phyloP scores from a whole-genome alignment of 2,113 vertebrate genomes.

The Lepus europaeus region DNA sequence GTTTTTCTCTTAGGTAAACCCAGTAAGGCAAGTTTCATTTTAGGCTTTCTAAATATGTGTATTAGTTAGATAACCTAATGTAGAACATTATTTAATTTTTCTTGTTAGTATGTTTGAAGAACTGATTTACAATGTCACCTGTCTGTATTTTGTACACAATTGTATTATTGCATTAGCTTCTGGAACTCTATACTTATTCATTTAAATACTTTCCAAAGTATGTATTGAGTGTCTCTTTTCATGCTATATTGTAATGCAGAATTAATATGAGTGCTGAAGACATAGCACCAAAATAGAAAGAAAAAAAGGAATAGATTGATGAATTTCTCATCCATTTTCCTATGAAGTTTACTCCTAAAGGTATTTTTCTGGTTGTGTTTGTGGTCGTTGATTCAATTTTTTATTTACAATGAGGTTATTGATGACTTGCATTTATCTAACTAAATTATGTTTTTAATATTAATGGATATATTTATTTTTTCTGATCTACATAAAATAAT shows the following conservation, averaged over 20 bases:
- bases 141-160: background rate
- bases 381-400: constrained; percentile 72
- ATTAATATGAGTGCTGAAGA: constrained; percentile 37
- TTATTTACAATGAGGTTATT: constrained; percentile 76
- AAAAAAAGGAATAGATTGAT: background rate
- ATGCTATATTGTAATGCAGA: background rate
- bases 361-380: constrained; percentile 64
- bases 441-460: constrained; percentile 78
- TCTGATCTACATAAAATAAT: constrained; percentile 77
- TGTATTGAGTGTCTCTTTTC: background rate
- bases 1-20: background rate
- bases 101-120: constrained; percentile 4
- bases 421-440: constrained; percentile 76
- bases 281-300: constrained; percentile 3
- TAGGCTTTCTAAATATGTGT: background rate
- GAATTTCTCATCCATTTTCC: constrained; percentile 54
- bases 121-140: background rate
- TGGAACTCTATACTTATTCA: background rate
- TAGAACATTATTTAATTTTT: background rate
- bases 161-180: background rate
- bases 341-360: constrained; percentile 55
- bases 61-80: background rate
- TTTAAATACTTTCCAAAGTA: constrained; percentile 23
- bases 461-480: constrained; percentile 76
- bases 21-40: background rate